Evolutionary conservation across 2,113 vertebrate species (phyloP).

Genomic region (Alligator mississippiensis): DNA sequence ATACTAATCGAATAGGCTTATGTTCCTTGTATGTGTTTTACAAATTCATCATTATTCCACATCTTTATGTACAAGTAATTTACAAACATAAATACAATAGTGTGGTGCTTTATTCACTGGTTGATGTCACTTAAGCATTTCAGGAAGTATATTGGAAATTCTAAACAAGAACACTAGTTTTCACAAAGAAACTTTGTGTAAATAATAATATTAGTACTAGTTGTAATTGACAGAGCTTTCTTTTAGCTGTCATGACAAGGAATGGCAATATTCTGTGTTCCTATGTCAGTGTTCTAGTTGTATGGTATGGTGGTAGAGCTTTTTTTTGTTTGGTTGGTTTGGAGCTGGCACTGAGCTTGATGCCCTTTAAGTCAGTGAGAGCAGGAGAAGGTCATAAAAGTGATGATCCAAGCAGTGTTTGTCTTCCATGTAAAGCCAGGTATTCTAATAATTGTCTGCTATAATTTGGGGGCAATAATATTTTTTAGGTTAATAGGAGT

Average conservation of each 20-base stretch:
- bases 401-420: background rate
- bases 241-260: background rate
- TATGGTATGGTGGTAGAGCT: background rate
- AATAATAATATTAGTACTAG: background rate
- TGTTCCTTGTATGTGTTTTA: constrained; percentile 62
- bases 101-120: background rate
- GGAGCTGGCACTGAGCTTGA: background rate
- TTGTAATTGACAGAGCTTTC: background rate
- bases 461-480: background rate
- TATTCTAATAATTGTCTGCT: background rate
- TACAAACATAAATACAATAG: background rate
- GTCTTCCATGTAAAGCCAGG: background rate
- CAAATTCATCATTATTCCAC: constrained; percentile 6
- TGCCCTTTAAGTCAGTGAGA: background rate
- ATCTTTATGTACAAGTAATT: constrained; percentile 12
- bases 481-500: background rate
- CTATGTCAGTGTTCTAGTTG: too few species aligned
- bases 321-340: background rate
- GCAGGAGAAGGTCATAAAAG: background rate
- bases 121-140: background rate
- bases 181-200: background rate
- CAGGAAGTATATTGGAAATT: background rate
- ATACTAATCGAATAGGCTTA: constrained; percentile 76
- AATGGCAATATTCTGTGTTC: background rate
- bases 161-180: background rate